Evolutionary conservation across 1,140 invertebrate species (phyloP), one percentile per base, ranked within the genome.

Genomic region (Himalopsyche phryganea): DNA sequence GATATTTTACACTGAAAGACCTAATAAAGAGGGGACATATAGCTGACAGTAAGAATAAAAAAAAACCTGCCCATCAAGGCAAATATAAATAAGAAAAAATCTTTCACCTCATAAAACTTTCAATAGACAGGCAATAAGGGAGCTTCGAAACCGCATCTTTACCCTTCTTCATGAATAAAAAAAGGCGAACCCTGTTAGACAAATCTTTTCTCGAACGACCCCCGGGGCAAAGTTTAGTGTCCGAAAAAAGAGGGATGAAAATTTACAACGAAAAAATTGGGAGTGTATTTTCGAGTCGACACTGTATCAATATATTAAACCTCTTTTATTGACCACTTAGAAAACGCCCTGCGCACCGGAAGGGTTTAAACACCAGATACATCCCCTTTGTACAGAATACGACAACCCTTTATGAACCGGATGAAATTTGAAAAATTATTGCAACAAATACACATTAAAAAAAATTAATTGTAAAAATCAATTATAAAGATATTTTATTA

Each of bases 241-340:
- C 41, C 45, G 42, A 19, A 9, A 46, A 19, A 41, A 17, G 20
- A 48, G 53, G 53, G 45, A 56, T 19, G 35, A 47, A 38, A 54
- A 56, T 13, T 18, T 20, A 35, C 47, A 52, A 38, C 35, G 53
- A 28, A 28, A 28, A 56, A 56, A 56, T 48, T 45, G 45, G 48
- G 48, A 56, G 45, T 56, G 35, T 56, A 56, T 56, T 56, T 56
- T 56, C 53, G 53, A 45, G 13, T 56, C 53, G 35, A 45, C 53
- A 49, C 53, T 56, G 48, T 46, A 56, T 56, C 53, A 56, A 56
- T 56, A 56, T 56, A 56, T 56, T 56, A 56, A 46, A 20, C 53
- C 28, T 19, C 53, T 56, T 56, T 56, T 56, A 56, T 56, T 56
- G 53, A 56, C 53, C 53, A 56, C 53, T 56, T 56, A 56, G 47